Percentiles rank a stretch among this genome's conserved stretches.
Conservation (phyloP, 1,140 invertebrate genomes). For the Macrobrachium rosenbergii region DNA sequence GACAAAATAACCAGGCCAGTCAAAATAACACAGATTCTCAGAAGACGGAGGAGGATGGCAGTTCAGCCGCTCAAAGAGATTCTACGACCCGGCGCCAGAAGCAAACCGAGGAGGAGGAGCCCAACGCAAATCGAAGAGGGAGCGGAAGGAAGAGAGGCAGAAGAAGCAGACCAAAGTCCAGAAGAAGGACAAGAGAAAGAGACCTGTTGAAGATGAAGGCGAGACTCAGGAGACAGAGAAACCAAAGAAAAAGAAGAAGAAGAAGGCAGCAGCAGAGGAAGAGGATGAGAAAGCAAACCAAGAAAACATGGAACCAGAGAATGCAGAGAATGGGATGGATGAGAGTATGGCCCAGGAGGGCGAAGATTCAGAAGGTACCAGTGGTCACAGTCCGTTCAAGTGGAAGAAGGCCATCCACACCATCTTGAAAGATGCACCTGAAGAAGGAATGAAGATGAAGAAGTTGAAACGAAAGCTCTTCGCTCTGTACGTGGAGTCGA, state of each 20-base stretch:
- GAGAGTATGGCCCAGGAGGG: too few relatives aligned
- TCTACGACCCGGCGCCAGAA: neutral
- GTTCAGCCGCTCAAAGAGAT: too few relatives aligned
- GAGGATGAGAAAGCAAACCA: neutral
- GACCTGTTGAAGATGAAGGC: neutral
- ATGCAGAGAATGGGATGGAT: neutral
- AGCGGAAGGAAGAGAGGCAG: neutral
- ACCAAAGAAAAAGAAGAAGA: neutral
- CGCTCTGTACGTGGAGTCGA: neutral
- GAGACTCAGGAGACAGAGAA: neutral
- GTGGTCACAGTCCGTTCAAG: neutral
- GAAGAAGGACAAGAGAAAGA: neutral
- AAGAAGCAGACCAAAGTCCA: neutral
- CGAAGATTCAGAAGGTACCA: too few relatives aligned
- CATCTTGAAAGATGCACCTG: neutral
- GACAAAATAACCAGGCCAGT: neutral
- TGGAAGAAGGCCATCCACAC: neutral
- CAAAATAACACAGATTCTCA: neutral
- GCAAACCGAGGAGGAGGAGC: neutral
- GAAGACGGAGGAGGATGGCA: neutral
- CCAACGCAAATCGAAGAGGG: neutral
- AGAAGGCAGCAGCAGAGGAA: neutral
- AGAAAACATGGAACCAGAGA: neutral
- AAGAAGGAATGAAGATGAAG: conserved; percentile 2
- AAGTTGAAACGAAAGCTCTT: neutral